phyloP scores from a whole-genome alignment of 1,140 invertebrate species.

The Temnothorax curvispinosus region DNA sequence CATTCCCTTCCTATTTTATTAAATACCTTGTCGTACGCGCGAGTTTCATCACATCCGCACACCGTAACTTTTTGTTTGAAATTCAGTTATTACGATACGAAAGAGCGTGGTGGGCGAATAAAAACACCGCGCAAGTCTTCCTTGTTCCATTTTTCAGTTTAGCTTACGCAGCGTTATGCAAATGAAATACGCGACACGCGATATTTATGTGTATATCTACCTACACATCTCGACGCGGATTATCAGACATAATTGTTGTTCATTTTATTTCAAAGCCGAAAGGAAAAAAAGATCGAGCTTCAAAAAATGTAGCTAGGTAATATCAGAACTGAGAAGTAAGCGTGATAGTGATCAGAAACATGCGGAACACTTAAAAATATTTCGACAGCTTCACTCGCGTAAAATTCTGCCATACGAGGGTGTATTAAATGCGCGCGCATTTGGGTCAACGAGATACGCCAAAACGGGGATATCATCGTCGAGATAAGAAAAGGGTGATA shows the following conservation, averaged over 20 bases:
- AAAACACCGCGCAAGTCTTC: constrained; percentile 17
- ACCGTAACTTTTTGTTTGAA: constrained; percentile 35
- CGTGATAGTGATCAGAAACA: not conserved
- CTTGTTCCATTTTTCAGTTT: constrained; percentile 38
- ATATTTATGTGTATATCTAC: constrained; percentile 13
- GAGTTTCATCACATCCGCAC: constrained; percentile 24
- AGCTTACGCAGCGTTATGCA: constrained; percentile 43
- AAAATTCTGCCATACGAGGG: not conserved
- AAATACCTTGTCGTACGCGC: constrained; percentile 31
- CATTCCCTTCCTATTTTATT: constrained; percentile 32
- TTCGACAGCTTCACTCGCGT: not conserved
- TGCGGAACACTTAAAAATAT: not conserved
- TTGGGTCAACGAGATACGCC: constrained; percentile 52
- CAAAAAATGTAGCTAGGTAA: not conserved
- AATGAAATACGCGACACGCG: constrained; percentile 32
- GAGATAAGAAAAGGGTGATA: constrained; percentile 55
- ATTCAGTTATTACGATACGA: constrained; percentile 33
- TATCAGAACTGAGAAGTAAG: not conserved
- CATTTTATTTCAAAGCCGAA: not conserved
- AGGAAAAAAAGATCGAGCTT: not conserved
- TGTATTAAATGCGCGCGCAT: constrained; percentile 29
- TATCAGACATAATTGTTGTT: constrained; percentile 14
- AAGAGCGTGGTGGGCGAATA: constrained; percentile 11
- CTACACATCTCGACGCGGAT: constrained; percentile 18
- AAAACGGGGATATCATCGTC: constrained; percentile 3